phyloP scores from a whole-genome alignment of 2,113 vertebrate species.

The Calidris pygmaea region DNA sequence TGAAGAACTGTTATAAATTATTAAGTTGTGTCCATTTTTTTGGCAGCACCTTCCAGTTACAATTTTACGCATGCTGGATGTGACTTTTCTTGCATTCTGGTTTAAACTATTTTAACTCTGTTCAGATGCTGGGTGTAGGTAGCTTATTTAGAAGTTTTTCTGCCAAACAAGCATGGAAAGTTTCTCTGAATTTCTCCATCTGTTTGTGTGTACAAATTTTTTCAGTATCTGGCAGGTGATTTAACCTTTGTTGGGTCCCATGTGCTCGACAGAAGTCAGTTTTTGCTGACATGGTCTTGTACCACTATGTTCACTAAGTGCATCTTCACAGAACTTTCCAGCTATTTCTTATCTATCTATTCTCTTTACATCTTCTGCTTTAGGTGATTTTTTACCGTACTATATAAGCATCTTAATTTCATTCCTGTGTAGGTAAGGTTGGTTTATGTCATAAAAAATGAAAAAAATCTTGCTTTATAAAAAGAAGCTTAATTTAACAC shows the following conservation, averaged over 20 bases:
- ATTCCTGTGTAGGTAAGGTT: neutral
- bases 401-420: neutral
- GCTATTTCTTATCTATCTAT: neutral
- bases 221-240: constrained; percentile 27
- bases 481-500: neutral
- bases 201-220: neutral
- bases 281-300: neutral
- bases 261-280: constrained; percentile 17
- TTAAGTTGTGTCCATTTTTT: neutral
- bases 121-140: constrained; percentile 46
- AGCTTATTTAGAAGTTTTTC: constrained; percentile 59
- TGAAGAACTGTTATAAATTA: neutral
- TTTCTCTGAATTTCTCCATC: constrained; percentile 52
- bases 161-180: constrained; percentile 55
- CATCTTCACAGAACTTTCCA: neutral
- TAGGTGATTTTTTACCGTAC: neutral
- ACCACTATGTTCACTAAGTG: neutral
- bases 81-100: constrained; percentile 9
- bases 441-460: neutral
- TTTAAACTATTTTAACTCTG: constrained; percentile 51
- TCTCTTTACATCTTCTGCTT: neutral
- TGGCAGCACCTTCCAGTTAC: neutral
- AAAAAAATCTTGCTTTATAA: neutral
- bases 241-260: constrained; percentile 3
- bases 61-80: neutral